Evolutionary conservation across 1,140 invertebrate genomes (phyloP).

Genomic region (Delia radicum): DNA sequence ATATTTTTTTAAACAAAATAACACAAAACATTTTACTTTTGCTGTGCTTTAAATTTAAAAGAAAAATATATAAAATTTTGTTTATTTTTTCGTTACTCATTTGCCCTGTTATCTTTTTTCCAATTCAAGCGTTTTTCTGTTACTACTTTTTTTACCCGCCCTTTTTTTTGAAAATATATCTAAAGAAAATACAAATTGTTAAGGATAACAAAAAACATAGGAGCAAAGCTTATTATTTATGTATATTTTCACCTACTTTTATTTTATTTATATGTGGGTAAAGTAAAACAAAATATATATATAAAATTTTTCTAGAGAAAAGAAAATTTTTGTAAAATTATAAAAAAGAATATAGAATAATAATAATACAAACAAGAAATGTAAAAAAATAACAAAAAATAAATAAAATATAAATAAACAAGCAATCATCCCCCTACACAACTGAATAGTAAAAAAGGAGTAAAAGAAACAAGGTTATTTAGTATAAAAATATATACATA

Average conservation of each 20-base stretch:
- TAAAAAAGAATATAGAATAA: not conserved
- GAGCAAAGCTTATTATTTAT: conserved; percentile 19
- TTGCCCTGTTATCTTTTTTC: no score
- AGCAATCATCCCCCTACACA: not conserved
- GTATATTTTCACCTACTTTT: conserved; percentile 22
- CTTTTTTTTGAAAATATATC: no score
- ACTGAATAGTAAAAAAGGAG: not conserved
- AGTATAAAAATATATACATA: not conserved
- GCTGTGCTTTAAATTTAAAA: no score
- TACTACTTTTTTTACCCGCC: no score
- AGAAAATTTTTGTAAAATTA: not conserved
- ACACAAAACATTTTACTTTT: no score
- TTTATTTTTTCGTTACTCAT: no score
- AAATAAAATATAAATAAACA: not conserved
- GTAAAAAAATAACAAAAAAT: not conserved
- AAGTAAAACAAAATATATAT: not conserved
- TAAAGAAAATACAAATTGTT: no score
- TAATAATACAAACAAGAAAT: not conserved
- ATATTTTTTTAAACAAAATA: no score
- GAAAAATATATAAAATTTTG: no score
- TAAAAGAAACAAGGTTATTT: not conserved
- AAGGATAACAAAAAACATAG: not conserved
- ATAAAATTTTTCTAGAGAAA: not conserved
- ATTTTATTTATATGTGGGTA: conserved; percentile 14
- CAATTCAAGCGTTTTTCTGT: no score